Evolutionary conservation across 2,113 vertebrate genomes (phyloP).

Genomic region (Ariopsis seemanni): DNA sequence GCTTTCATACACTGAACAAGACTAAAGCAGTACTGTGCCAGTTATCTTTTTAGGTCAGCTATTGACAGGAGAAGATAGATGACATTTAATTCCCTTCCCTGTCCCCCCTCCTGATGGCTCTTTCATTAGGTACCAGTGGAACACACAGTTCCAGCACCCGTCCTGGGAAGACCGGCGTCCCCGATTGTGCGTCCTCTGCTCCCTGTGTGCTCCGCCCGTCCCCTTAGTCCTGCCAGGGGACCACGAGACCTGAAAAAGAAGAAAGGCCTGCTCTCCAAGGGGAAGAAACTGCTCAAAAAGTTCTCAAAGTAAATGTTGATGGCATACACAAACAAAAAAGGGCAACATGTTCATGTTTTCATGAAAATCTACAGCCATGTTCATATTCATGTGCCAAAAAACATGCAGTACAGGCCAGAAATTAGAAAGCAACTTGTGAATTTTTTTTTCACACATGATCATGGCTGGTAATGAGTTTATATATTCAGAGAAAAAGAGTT

Average conservation of each 20-base stretch:
- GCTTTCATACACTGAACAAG: not conserved
- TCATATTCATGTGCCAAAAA: slow-evolving; percentile 36
- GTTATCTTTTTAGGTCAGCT: not conserved
- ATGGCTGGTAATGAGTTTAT: not conserved
- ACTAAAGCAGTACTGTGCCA: not conserved
- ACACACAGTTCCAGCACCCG: slow-evolving; percentile 71
- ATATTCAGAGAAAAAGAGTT: not conserved
- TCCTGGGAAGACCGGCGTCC: slow-evolving; percentile 81
- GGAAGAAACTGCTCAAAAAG: slow-evolving; percentile 94
- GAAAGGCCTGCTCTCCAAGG: slow-evolving; percentile 97
- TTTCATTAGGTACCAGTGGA: slow-evolving; percentile 85
- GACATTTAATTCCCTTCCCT: slow-evolving; percentile 61
- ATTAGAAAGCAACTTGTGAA: not conserved
- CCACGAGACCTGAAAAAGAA: slow-evolving; percentile 91
- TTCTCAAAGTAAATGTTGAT: slow-evolving; percentile 78
- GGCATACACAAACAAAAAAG: slow-evolving; percentile 29
- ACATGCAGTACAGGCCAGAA: slow-evolving; percentile 4
- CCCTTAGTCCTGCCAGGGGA: slow-evolving; percentile 82
- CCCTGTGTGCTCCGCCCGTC: slow-evolving; percentile 76
- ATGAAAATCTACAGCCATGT: slow-evolving; percentile 3
- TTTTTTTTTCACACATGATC: not conserved
- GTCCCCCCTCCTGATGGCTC: slow-evolving; percentile 63
- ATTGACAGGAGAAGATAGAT: slow-evolving; percentile 30
- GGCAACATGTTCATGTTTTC: slow-evolving; percentile 1
- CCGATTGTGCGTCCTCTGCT: slow-evolving; percentile 83